Evolutionary conservation across 2,888 invertebrate genomes (phyloP), one percentile per base, ranked within the genome.

Genomic region (Parelbella ahira): DNA sequence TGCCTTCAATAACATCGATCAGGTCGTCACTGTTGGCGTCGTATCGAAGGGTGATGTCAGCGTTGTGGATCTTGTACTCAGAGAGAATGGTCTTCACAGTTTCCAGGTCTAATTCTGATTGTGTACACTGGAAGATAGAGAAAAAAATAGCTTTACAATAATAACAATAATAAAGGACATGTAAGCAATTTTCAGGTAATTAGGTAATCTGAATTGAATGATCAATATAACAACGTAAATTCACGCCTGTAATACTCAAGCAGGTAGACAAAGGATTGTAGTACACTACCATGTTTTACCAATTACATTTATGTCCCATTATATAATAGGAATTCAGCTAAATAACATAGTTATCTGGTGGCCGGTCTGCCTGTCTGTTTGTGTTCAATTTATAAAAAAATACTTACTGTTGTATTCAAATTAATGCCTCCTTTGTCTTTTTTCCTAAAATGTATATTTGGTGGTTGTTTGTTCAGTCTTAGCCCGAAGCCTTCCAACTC

Each of bases 371-470:
- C n/a, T n/a, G n/a, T n/a, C n/a, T n/a, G n/a, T n/a, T n/a, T n/a
- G n/a, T n/a, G n/a, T n/a, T n/a, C n/a, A n/a, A n/a, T n/a, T n/a
- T n/a, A n/a, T n/a, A n/a, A n/a, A n/a, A n/a, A n/a, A n/a, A 12
- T 34, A 72, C 80, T 83, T 65, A 97, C 97, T 84, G 97, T 93
- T 13, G 90, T 91, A 73, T 97, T 98, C 53, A 99, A 90, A 88
- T 99, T 99, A 37, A 99, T 92, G 23, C 99, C 99, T 49, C 99
- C 99, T 83, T 99, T 99, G 60, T 99, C 99, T 89, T 99, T 99
- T 76, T 93, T 95, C 60, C 96, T 91, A 74, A 96, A 99, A 51
- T 93, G 93, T 68, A 99, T 99, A 77, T 98, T 98, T 11, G 99
- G 99, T 2, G 99, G 99, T 56, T 94, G 92, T 70, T 98, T 98